phyloP scores from a whole-genome alignment of 2,797 vertebrate genomes.

The Choloepus didactylus region DNA sequence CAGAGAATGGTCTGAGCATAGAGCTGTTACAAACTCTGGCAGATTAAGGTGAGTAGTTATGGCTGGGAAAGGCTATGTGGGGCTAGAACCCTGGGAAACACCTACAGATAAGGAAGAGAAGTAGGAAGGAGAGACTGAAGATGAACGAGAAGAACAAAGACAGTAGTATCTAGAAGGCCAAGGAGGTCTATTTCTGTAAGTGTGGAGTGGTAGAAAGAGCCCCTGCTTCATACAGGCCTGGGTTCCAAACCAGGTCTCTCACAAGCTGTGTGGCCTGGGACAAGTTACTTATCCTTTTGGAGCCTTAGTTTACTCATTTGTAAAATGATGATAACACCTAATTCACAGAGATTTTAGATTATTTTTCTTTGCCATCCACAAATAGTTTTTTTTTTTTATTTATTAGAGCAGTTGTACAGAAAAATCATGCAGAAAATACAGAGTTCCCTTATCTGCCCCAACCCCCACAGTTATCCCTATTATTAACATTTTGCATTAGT shows the following conservation, averaged over 20 bases:
- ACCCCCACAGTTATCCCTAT: too few species aligned
- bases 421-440: too few species aligned
- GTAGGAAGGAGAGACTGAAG: neutral
- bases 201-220: neutral
- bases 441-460: too few species aligned
- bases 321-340: neutral
- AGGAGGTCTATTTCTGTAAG: neutral
- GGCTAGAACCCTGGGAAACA: neutral
- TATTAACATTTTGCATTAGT: too few species aligned
- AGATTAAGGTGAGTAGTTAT: neutral
- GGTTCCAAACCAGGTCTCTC: neutral
- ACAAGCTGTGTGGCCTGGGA: neutral
- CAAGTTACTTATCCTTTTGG: neutral
- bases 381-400: too few species aligned
- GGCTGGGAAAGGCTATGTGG: neutral
- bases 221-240: neutral
- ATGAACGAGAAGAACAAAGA: neutral
- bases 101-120: neutral
- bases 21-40: neutral
- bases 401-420: too few species aligned
- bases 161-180: neutral
- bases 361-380: too few species aligned
- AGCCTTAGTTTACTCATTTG: neutral
- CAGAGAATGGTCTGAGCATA: neutral
- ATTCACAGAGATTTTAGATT: neutral